Evolutionary conservation across 1,140 invertebrate species (phyloP).

Genomic region (Galleria mellonella): DNA sequence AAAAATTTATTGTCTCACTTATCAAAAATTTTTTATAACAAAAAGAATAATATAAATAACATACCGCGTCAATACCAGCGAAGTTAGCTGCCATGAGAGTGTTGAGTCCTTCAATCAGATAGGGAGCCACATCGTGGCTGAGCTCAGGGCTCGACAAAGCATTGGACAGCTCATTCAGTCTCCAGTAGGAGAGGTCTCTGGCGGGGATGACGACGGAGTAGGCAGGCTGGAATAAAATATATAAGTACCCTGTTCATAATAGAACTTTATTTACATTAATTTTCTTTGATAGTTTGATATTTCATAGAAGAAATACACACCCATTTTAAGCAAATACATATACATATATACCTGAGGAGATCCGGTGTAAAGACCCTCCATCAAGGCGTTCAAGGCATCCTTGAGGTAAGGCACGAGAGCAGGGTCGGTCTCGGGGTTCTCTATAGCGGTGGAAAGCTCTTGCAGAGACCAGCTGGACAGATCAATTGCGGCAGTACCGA

Average conservation of each 20-base stretch:
- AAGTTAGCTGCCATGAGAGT: conserved; percentile 21
- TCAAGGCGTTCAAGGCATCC: conserved; percentile 26
- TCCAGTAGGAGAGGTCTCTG: conserved; percentile 20
- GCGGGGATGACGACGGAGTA: conserved; percentile 8
- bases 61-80: conserved; percentile 13
- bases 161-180: conserved; percentile 19
- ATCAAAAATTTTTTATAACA: no score
- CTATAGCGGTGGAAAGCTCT: conserved; percentile 30
- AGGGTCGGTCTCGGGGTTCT: conserved; percentile 23
- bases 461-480: conserved; percentile 16
- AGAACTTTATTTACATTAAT: no score
- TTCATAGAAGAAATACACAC: no score
- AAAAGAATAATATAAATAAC: background rate
- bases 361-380: conserved; percentile 18
- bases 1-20: no score
- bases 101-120: conserved; percentile 35
- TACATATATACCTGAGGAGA: conserved; percentile 16
- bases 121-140: conserved; percentile 29
- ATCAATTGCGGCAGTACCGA: conserved; percentile 5
- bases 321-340: no score
- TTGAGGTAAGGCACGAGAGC: conserved; percentile 23
- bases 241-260: no score
- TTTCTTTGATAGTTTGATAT: no score
- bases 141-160: conserved; percentile 25
- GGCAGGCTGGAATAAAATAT: no score